Evolutionary conservation across 2,888 invertebrate species (phyloP), one percentile per base, ranked within the genome.

Genomic region (Melanotus villosus): DNA sequence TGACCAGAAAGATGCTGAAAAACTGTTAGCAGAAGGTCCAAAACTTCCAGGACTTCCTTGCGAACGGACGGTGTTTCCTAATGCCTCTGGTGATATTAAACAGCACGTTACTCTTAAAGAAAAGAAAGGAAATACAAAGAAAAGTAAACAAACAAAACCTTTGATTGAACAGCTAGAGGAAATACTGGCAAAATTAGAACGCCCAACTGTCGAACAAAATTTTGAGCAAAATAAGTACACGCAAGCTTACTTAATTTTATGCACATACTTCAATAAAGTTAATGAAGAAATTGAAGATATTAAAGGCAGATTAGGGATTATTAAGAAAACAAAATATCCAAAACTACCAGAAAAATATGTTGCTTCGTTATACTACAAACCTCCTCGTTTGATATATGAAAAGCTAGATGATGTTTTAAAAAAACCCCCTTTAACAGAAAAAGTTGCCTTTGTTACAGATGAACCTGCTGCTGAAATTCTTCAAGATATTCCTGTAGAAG

Each of bases 261-360:
- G 74, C 23, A 68, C 71, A 12, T 75, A 68, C 47, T 68, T 78
- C 64, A 74, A 73, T 60, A 70, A 68, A 69, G 74, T 77, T 10
- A 41, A 63, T 6, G 47, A 71, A n/a, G 74, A 71, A 30, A 57
- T 71, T 23, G 57, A 60, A 34, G 67, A 70, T 36, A 41, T 69
- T 36, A 34, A 69, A 62, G n/a, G 52, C 7, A 56, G 45, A 34
- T 62, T 68, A 18, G 64, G 65, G 7, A 68, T 72, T 26, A 26
- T 56, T 19, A 38, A 63, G 23, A 34, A 52, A 38, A 64, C 62
- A 38, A 67, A 38, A 6, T 72, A 72, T 65, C 74, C 74, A 14
- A 57, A 36, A 56, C 7, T 68, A 30, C 16, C 47, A 34, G 30
- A 2, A 5, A 6, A 9, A 5, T 14, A 60, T 26, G 9, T 9